Evolutionary conservation across 2,888 invertebrate species (phyloP).

Genomic region (Rhagonycha fulva): DNA sequence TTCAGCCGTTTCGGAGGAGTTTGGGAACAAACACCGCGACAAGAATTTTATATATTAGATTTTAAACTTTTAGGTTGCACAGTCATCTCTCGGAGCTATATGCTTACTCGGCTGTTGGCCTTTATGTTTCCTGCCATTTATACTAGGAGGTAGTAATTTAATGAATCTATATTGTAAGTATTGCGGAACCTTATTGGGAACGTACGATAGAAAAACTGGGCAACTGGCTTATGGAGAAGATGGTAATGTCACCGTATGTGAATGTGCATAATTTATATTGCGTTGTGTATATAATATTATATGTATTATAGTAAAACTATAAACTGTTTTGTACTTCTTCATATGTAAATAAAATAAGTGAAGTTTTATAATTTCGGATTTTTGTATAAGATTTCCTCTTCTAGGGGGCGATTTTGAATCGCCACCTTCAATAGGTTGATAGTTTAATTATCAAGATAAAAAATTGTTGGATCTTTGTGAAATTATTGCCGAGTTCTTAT

Average conservation of each 20-base stretch:
- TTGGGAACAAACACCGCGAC: no score
- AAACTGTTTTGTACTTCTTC: background rate
- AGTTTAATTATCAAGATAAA: no score
- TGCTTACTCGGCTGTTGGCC: slow-evolving; percentile 52
- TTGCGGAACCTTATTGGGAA: slow-evolving; percentile 56
- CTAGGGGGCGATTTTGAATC: no score
- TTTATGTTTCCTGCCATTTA: slow-evolving; percentile 50
- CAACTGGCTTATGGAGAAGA: slow-evolving; percentile 6
- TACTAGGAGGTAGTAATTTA: slow-evolving; percentile 45
- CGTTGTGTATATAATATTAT: background rate
- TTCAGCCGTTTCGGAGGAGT: no score
- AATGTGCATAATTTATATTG: background rate
- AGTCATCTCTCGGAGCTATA: slow-evolving; percentile 46
- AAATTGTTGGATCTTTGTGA: no score
- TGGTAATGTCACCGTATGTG: background rate
- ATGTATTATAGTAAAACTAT: background rate
- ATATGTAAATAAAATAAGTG: no score
- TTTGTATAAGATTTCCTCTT: no score
- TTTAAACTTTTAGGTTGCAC: slow-evolving; percentile 45
- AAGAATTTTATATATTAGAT: no score
- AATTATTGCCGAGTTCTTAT: no score
- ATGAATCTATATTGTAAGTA: slow-evolving; percentile 55
- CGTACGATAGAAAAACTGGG: slow-evolving; percentile 45
- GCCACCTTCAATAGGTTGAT: no score
- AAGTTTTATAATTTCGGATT: no score